Evolutionary conservation across 2,797 vertebrate genomes (phyloP).

Genomic region (Champsocephalus gunnari): DNA sequence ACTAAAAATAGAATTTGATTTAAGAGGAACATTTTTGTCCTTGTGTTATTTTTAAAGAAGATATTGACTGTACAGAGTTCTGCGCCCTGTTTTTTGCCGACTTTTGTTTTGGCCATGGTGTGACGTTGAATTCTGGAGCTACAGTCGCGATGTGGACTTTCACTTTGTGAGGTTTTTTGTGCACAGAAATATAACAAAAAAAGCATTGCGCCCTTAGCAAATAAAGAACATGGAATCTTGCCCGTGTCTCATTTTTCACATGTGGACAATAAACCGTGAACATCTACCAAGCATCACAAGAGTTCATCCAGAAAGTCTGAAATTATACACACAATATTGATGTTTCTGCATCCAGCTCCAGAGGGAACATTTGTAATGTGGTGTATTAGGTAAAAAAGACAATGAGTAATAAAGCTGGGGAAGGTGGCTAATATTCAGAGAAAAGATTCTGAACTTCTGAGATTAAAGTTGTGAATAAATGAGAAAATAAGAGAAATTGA

Average conservation of each 20-base stretch:
- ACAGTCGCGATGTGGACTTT: slow-evolving; percentile 93
- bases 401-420: too few species aligned
- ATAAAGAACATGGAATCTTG: slow-evolving; percentile 95
- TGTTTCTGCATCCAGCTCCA: not conserved
- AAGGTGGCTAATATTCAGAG: too few species aligned
- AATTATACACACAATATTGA: not conserved
- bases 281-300: not conserved
- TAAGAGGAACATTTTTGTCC: slow-evolving; percentile 99
- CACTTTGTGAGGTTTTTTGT: slow-evolving; percentile 94
- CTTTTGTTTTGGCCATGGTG: slow-evolving; percentile 94
- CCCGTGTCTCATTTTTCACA: slow-evolving; percentile 89
- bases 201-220: slow-evolving; percentile 94
- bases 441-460: too few species aligned
- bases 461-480: too few species aligned
- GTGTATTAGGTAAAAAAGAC: too few species aligned
- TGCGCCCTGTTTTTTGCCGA: slow-evolving; percentile 89
- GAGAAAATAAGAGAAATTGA: too few species aligned
- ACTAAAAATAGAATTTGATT: slow-evolving; percentile 99
- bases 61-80: slow-evolving; percentile 92
- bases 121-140: slow-evolving; percentile 93
- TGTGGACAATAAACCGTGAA: slow-evolving; percentile 39
- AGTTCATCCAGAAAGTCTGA: not conserved
- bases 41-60: slow-evolving; percentile 91
- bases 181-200: slow-evolving; percentile 91
- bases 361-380: too few species aligned